Conservation (phyloP, 2,797 vertebrate species). For the Lindbergichthys nudifrons region DNA sequence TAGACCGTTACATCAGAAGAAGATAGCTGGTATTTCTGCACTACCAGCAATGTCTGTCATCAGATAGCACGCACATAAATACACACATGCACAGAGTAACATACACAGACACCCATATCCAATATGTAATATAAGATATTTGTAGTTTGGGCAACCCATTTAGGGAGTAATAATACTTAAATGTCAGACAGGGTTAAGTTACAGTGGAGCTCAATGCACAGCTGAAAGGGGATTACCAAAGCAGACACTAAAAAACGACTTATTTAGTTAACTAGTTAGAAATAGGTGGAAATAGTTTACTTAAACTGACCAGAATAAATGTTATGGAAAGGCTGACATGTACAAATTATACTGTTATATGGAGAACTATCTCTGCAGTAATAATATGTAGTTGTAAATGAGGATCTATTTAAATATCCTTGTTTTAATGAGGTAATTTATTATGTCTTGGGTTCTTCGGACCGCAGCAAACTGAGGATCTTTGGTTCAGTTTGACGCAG, state of each 20-base stretch:
- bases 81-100: slow-evolving; percentile 29
- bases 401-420: slow-evolving; percentile 54
- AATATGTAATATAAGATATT: background rate
- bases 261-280: background rate
- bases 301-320: background rate
- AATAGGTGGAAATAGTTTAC: slow-evolving; percentile 3
- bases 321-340: slow-evolving; percentile 15
- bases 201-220: background rate
- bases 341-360: background rate
- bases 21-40: slow-evolving; percentile 75
- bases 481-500: slow-evolving; percentile 31
- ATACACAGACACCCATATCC: slow-evolving; percentile 10
- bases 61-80: slow-evolving; percentile 68
- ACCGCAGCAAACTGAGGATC: slow-evolving; percentile 24
- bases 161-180: background rate
- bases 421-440: slow-evolving; percentile 54
- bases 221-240: slow-evolving; percentile 8
- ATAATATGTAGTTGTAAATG: slow-evolving; percentile 20
- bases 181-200: background rate
- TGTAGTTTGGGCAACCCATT: background rate
- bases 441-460: slow-evolving; percentile 36
- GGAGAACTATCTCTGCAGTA: slow-evolving; percentile 12
- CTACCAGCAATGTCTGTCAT: slow-evolving; percentile 71
- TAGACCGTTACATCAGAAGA: slow-evolving; percentile 68
- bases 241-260: background rate